A percentile compares a stretch with the other conserved stretches of the same genome.
Evolutionary conservation across 2,797 vertebrate species (phyloP).

Genomic region (Acomys russatus): DNA sequence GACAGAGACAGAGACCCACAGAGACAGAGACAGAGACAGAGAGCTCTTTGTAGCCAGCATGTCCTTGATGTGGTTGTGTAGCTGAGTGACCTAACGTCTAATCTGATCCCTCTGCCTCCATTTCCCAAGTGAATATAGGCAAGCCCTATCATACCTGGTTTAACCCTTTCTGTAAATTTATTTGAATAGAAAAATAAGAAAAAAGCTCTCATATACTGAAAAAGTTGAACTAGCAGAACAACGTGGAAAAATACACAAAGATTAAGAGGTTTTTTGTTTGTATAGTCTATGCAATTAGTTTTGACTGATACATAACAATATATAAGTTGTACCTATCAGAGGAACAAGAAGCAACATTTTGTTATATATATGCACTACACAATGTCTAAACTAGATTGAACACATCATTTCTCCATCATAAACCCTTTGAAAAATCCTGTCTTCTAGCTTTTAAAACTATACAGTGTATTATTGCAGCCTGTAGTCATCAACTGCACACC

Average conservation of each 20-base stretch:
- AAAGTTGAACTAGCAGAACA: not conserved
- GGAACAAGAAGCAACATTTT: not conserved
- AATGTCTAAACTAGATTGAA: too few relatives aligned
- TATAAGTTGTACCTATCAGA: not conserved
- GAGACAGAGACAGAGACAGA: not conserved
- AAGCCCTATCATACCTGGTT: not conserved
- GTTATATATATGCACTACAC: not conserved
- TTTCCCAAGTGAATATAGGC: not conserved
- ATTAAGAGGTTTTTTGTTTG: not conserved
- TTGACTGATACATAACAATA: not conserved
- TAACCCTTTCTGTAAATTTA: not conserved
- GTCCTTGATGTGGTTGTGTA: not conserved
- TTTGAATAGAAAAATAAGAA: not conserved
- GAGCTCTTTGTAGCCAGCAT: not conserved
- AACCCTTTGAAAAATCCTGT: not conserved
- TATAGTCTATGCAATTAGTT: not conserved
- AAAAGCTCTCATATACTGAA: too few relatives aligned
- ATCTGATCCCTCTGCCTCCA: too few relatives aligned
- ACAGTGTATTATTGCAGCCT: not conserved
- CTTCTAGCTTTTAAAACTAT: not conserved
- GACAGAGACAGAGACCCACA: not conserved
- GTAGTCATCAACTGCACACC: not conserved
- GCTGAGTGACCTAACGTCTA: not conserved
- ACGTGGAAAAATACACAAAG: not conserved
- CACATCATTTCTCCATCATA: not conserved